phyloP scores from a whole-genome alignment of 2,113 vertebrate species.

The Pelecanus crispus region DNA sequence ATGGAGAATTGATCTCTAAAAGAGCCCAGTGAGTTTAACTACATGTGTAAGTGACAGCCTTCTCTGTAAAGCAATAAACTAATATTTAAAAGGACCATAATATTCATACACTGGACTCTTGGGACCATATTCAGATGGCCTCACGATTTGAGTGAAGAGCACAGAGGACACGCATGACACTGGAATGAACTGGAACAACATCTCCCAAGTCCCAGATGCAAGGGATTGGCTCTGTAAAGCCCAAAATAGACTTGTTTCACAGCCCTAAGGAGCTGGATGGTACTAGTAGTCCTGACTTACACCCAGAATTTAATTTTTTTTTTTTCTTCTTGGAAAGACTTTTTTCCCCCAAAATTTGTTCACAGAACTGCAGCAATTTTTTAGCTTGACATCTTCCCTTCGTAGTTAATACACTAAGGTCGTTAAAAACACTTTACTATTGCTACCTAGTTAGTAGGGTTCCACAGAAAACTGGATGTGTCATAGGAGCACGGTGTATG shows the following conservation, averaged over 20 bases:
- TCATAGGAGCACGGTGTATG: neutral
- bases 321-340: neutral
- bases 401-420: neutral
- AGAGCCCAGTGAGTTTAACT: neutral
- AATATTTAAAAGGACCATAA: neutral
- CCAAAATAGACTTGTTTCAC: neutral
- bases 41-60: neutral
- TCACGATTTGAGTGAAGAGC: neutral
- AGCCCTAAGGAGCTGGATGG: neutral
- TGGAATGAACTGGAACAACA: neutral
- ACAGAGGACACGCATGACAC: neutral
- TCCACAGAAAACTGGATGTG: neutral
- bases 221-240: neutral
- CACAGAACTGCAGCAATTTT: neutral
- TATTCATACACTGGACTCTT: neutral
- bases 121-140: neutral
- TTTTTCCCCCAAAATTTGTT: rapidly evolving
- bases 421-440: rapidly evolving
- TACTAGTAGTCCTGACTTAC: neutral
- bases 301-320: neutral
- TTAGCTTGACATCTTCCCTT: neutral
- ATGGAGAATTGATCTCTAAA: neutral
- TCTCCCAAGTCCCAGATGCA: neutral
- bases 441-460: neutral
- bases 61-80: neutral